Evolutionary conservation across 2,113 vertebrate species (phyloP).

Genomic region (Indri indri): DNA sequence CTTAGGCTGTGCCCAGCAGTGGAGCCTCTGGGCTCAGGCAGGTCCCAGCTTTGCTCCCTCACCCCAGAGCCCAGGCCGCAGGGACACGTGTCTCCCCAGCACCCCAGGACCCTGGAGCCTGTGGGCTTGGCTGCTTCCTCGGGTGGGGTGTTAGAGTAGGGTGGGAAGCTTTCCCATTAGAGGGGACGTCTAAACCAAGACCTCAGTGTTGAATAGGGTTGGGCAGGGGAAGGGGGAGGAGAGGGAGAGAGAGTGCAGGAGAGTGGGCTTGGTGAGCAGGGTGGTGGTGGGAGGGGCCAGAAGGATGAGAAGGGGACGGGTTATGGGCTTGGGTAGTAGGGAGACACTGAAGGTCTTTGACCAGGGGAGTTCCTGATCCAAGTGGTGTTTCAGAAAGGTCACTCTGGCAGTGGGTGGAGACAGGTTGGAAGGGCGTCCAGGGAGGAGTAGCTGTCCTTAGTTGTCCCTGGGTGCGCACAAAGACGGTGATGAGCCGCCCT

Average conservation of each 20-base stretch:
- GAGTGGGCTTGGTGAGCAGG: background rate
- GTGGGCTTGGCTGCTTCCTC: background rate
- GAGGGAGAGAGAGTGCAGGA: background rate
- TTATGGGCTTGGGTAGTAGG: background rate
- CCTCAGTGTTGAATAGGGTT: no score
- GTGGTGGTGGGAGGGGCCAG: background rate
- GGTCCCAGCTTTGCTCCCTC: fast-evolving
- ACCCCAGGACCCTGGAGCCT: background rate
- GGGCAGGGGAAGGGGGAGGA: no score
- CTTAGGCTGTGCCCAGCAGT: background rate
- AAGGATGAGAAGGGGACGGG: background rate
- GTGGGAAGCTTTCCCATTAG: background rate
- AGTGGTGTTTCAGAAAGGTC: background rate
- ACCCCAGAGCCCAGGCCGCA: background rate
- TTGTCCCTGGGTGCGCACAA: background rate
- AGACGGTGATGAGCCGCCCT: background rate
- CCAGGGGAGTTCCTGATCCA: background rate
- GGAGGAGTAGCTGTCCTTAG: background rate
- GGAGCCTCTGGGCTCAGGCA: background rate
- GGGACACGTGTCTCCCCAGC: background rate
- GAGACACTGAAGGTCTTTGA: background rate
- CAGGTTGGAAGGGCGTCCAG: background rate
- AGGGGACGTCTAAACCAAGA: background rate
- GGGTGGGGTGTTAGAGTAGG: background rate
- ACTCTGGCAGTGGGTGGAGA: background rate